Percentiles rank a stretch among this genome's conserved stretches.
Evolutionary conservation across 2,888 invertebrate species (phyloP).

Genomic region (Nemapogon koenigi): DNA sequence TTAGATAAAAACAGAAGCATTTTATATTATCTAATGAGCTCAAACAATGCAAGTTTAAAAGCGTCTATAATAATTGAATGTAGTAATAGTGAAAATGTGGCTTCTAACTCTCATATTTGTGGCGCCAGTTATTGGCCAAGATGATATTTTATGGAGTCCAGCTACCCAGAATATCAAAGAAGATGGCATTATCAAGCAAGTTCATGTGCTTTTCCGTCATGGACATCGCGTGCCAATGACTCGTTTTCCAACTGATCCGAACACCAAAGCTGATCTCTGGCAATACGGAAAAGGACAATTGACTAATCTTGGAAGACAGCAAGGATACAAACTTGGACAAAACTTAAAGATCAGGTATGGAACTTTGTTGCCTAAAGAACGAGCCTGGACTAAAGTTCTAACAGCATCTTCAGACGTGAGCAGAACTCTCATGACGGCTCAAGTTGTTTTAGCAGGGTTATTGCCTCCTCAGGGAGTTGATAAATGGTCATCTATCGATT

Average conservation of each 20-base stretch:
- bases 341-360: slow-evolving; percentile 12
- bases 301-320: slow-evolving; percentile 14
- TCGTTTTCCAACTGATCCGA: slow-evolving; percentile 13
- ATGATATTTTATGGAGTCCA: not conserved
- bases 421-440: slow-evolving; percentile 14
- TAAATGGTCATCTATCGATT: slow-evolving; percentile 12
- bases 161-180: not conserved
- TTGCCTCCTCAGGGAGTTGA: slow-evolving; percentile 12
- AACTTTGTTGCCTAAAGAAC: slow-evolving; percentile 10
- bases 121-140: too few relatives aligned
- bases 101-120: too few relatives aligned
- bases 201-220: slow-evolving; percentile 15
- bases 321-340: slow-evolving; percentile 13
- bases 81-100: too few relatives aligned
- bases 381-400: slow-evolving; percentile 13
- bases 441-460: slow-evolving; percentile 14
- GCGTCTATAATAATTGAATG: too few relatives aligned
- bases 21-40: too few relatives aligned
- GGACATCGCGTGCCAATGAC: slow-evolving; percentile 14
- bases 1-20: too few relatives aligned
- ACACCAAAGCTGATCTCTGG: slow-evolving; percentile 12
- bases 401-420: slow-evolving; percentile 12
- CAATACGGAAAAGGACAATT: slow-evolving; percentile 13
- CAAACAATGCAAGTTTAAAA: too few relatives aligned
- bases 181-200: slow-evolving; percentile 8